Conservation (phyloP, 64 coral and sea anemone species). For the Acropora yongei region DNA sequence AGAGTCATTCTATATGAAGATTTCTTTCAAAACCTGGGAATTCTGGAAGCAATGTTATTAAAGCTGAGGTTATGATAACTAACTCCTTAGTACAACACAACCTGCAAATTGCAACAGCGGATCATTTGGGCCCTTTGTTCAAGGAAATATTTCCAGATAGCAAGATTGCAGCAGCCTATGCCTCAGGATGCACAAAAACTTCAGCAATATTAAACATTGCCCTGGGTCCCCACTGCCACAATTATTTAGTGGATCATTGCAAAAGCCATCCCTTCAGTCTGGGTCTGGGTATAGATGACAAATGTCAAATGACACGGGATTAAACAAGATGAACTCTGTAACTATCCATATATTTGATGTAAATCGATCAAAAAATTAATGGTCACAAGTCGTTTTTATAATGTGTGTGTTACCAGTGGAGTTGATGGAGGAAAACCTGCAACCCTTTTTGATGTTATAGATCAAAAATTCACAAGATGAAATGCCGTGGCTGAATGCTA, state of each 20-base stretch:
- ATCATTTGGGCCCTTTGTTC: constrained; percentile 51
- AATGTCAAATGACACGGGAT: constrained; percentile 33
- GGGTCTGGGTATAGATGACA: constrained; percentile 23
- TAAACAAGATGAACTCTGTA: constrained; percentile 22
- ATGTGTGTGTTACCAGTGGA: constrained; percentile 41
- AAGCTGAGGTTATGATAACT: constrained; percentile 38
- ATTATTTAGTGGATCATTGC: constrained; percentile 46
- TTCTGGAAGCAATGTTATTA: constrained; percentile 25
- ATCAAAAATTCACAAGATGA: background rate
- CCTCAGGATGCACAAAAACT: constrained; percentile 51
- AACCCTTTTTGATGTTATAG: background rate
- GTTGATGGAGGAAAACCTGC: background rate
- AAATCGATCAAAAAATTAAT: background rate
- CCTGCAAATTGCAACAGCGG: constrained; percentile 44
- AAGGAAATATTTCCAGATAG: constrained; percentile 59
- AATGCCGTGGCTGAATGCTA: background rate
- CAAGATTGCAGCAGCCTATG: constrained; percentile 38
- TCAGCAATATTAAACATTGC: constrained; percentile 58
- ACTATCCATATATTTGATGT: constrained; percentile 42
- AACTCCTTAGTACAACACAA: constrained; percentile 67
- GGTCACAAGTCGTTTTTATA: constrained; percentile 3
- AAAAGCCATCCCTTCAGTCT: constrained; percentile 46
- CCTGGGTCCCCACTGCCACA: constrained; percentile 55
- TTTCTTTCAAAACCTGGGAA: background rate
- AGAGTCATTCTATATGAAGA: background rate